Base-by-base conservation (phyloP, 2,113 vertebrate genomes). In the Ascaphus truei region DNA sequence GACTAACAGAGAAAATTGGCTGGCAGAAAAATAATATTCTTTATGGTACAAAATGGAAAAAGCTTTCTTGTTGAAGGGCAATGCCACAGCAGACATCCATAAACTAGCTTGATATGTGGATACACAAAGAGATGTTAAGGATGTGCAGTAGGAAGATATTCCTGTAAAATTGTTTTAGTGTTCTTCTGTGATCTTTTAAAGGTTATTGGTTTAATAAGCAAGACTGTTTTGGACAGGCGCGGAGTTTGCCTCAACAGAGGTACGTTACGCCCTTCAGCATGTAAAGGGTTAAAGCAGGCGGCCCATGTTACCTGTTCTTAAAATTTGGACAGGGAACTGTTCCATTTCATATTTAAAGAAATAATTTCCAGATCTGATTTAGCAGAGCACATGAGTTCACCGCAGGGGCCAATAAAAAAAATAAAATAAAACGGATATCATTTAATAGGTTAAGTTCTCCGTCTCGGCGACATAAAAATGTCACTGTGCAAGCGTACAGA, bases 1-100 rank as follows among this genome's bases (percentile, higher is more conserved):
- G 93, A 90, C 93, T 93, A 96, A 96, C 94, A 94, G 94, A 94
- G 94, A 97, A 98, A 98, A 99, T 97, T 96, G 96, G 91, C 94
- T 94, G 89, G 93, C 95, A 96, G 93, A 94, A 98, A 97, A 98
- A 98, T 96, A 94, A 95, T 96, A 95, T 97, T 98, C 94, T 96
- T 99, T 94, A 90, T 91, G 86, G 88, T 86, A 89, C 87, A 91
- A 90, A 92, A 92, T 90, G 89, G 88, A 91, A 92, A 90, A 90
- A 86, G 87, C 88, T 89, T 90, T 84, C 86, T 79, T 80, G 83
- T 92, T 89, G 91, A 91, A 87, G 91, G 89, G 87, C 90, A 89
- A 80, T 81, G 86, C 83, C 86, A 83, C 81, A 85, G 84, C 88
- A 86, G 77, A 88, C 93, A 91, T 95, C 93, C 87, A 94, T 96